Base-by-base conservation (phyloP, 2,797 vertebrate species). In the Diglossa cyanea region DNA sequence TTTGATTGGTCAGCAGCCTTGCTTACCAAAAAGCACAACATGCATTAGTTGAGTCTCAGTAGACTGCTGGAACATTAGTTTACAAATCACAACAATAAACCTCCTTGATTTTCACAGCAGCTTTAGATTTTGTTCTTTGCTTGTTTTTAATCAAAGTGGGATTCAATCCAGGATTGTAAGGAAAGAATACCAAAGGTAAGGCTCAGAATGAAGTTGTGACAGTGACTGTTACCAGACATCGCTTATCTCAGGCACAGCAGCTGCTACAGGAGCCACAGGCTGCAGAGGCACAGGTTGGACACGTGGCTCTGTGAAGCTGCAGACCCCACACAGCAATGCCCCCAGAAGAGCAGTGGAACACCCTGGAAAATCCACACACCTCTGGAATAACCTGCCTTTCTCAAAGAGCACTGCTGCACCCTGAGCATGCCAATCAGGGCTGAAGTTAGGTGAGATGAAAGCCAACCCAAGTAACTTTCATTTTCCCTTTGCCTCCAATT, bases 341-440 rank as follows among this genome's bases (percentile, higher is more conserved):
- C 47, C 61, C 33, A 53, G n/a, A 51, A 17, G 0, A 42, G 54
- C 0, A 50, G 16, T 7, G 65, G 21, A 0, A 42, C 3, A 45
- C 10, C 67, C 10, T 4, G 33, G 63, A 30, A 80, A 67, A 74
- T 55, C 9, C 10, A 37, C 26, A 51, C 11, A 31, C 3, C 42
- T 53, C 24, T 25, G 2, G 31, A 40, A 63, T 54, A 6, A 33
- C n/a, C 11, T 75, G 39, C 40, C 54, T 63, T 60, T 70, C 55
- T 66, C 31, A 30, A 45, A 60, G 44, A 35, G 10, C 17, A 5
- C 0, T 54, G 39, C 48, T 77, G n/a, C 26, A 61, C 24, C 6
- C 35, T 20, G 12, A 73, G 60, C 26, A 18, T 12, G 18, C 17
- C 74, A 48, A 0, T n/a, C 31, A 28, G 48, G 48, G 25, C 50